Evolutionary conservation across 1,140 invertebrate genomes (phyloP).

Genomic region (Nasonia longicornis): DNA sequence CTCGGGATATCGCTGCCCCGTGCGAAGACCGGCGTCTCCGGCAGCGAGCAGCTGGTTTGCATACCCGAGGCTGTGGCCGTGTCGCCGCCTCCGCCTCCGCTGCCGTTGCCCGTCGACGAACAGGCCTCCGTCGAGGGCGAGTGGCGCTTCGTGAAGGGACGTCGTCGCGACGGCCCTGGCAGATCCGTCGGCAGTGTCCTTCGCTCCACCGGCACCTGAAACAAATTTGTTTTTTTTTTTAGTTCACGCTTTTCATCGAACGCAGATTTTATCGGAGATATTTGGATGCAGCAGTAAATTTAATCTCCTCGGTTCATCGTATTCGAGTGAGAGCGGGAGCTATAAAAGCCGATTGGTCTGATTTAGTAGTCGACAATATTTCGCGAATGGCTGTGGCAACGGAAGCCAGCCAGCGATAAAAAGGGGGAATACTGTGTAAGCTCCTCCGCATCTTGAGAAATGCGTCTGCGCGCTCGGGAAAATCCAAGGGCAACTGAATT

Average conservation of each 20-base stretch:
- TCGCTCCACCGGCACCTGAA: conserved; percentile 74
- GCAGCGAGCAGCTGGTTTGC: conserved; percentile 84
- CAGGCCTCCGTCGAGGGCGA: conserved; percentile 68
- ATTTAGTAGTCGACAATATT: conserved; percentile 15
- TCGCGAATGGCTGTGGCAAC: not conserved
- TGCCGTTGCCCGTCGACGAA: conserved; percentile 69
- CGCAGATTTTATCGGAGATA: not conserved
- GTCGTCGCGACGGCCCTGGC: conserved; percentile 68
- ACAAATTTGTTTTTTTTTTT: not conserved
- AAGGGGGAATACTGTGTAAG: not conserved
- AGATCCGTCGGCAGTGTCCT: conserved; percentile 79
- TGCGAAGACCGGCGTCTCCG: conserved; percentile 86
- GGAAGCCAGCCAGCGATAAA: not conserved
- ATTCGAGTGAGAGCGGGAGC: not conserved
- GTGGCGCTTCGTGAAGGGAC: conserved; percentile 68
- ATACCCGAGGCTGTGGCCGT: conserved; percentile 69
- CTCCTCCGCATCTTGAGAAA: conserved; percentile 10
- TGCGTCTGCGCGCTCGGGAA: not conserved
- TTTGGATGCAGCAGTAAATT: not conserved
- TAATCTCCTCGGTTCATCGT: not conserved
- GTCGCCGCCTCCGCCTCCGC: conserved; percentile 57
- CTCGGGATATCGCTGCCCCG: conserved; percentile 82
- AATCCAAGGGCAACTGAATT: not conserved
- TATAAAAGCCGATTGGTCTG: not conserved
- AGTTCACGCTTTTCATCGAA: not conserved